These are phyloP conservation scores for Seira musarum DNA, from an alignment of 2,888 invertebrate species.

Conservation along the genomic window DNA sequence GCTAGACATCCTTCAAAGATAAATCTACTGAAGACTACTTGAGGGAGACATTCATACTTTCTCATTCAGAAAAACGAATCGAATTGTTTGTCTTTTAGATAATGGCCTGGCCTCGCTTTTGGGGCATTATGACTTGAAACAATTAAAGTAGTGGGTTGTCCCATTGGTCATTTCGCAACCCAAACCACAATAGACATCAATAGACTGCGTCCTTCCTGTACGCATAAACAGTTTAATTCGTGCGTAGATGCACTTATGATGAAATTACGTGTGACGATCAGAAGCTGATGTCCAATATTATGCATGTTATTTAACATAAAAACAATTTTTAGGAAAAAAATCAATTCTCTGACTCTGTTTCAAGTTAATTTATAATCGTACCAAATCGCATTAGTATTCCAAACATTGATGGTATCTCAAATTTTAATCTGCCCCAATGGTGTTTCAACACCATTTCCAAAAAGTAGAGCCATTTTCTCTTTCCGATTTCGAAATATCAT, in stretches of 20 bases:
- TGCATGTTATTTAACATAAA: no score
- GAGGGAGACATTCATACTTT: not conserved
- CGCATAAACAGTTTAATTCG: no score
- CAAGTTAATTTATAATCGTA: not conserved
- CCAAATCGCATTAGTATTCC: not conserved
- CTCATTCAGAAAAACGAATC: not conserved
- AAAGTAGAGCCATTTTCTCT: no score
- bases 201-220: no score
- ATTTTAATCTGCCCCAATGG: not conserved
- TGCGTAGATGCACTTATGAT: not conserved
- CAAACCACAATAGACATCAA: no score
- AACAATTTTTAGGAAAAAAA: not conserved
- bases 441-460: not conserved
- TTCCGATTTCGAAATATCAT: no score
- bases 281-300: not conserved
- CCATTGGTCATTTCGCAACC: no score
- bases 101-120: not conserved
- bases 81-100: not conserved
- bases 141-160: not conserved
- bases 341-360: not conserved
- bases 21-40: not conserved
- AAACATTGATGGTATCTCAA: not conserved
- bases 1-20: constrained; percentile 9
- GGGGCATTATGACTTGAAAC: not conserved
- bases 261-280: not conserved